Base-by-base conservation (phyloP, 2,797 vertebrate species). In the Alcedo atthis region DNA sequence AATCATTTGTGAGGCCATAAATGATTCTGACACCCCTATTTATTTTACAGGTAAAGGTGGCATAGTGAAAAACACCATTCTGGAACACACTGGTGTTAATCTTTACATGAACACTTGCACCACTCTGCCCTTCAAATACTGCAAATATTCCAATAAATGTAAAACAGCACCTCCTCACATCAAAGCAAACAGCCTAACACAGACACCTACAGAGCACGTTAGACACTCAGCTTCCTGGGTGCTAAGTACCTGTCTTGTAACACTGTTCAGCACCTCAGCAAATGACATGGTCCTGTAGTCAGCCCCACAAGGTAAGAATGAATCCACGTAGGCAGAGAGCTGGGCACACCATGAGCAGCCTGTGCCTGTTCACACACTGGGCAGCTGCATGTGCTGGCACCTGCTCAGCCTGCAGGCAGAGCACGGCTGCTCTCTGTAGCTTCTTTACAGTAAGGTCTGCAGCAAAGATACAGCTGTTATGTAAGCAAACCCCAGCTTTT, bases 311-410 rank as follows among this genome's bases (percentile, higher is more conserved):
- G 35, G 51, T 51, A 61, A 66, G 45, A n/a, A 45, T 0, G 17
- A 40, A 42, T 25, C 21, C 33, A 10, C 40, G 6, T 4, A 28
- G 40, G 1, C 17, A 3, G 11, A 13, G n/a, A 63, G 30, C 67
- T 32, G 40, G 32, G 37, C 55, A 1, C 53, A 30, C 86, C 45
- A 18, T 37, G 43, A 54, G 9, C 57, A 57, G 9, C 9, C 3
- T 28, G 19, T 10, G 24, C 8, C 26, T 26, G 5, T 5, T 59
- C 54, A 2, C 61, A 1, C 0, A 8, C 54, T 1, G 4, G 28
- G 14, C 55, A 19, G 76, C 25, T 15, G 8, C 25, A 49, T 5
- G 25, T 26, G 49, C 25, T 51, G 49, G 49, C 5, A 24, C 13
- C 22, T 48, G 24, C 48, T 48, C 24, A 48, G 48, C 48, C 48